Evolutionary conservation across 1,140 invertebrate species (phyloP), one percentile per base, ranked within the genome.

Genomic region (Drosophila micromelanica): DNA sequence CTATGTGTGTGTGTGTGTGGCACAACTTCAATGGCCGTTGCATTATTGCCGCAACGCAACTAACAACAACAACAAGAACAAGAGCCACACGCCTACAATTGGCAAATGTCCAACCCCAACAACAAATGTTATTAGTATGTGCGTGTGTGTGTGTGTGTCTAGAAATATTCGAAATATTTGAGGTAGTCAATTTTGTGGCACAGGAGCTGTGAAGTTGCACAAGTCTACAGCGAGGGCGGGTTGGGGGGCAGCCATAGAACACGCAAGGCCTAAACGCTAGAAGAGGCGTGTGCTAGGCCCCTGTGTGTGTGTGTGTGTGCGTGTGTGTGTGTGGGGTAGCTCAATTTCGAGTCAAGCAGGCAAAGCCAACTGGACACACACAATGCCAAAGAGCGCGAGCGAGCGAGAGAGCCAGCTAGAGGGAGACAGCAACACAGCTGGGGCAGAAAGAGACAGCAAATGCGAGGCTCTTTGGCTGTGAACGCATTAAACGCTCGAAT

Each of bases 81-180:
- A 37, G 12, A 38, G 9, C 17, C 40, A 42, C 37, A 64, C 73
- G 69, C 73, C 73, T 67, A 76, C 74, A 75, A 75, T 75, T 55
- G 68, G 67, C 68, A 56, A 51, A 35, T 37, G 45, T 48, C 32
- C 64, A 59, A 69, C 67, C 70, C 70, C 70, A 76, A 67, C 46
- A 20, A 52, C 32, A 57, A 61, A 62, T 38, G 38, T 5, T 9
- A 4, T 9, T 9, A 45, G 30, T 70, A 40, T 45, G 27, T 32
- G 43, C 54, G 59, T 43, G 51, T 59, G 55, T 52, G 32, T 7
- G 46, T 12, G 9, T 55, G 49, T 60, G 27, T 74, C 42, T 76
- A 62, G 67, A 67, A 86, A 86, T 75, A 81, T 75, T 69, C 65
- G 78, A 86, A 86, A 87, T 86, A 86, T 87, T 87, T 75, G 60